phyloP scores from a whole-genome alignment of 2,888 invertebrate species.

The Euzetes globulus region DNA sequence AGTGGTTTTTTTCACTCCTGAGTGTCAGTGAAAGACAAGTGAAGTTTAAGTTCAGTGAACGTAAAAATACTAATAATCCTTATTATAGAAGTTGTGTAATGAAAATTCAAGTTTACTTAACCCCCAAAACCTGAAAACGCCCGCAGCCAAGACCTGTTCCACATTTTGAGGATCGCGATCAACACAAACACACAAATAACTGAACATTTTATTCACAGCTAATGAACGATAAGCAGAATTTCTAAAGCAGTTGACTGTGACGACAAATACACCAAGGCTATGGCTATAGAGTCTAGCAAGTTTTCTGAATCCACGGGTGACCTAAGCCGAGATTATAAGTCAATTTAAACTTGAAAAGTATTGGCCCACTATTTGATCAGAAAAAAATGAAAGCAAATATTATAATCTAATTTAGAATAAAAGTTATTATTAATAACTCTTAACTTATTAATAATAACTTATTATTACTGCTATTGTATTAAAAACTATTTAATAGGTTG shows the following conservation, averaged over 20 bases:
- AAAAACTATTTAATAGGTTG: no score
- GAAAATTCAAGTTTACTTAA: constrained; percentile 20
- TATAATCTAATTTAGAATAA: no score
- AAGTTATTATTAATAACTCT: no score
- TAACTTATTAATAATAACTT: no score
- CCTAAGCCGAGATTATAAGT: no score
- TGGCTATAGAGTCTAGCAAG: no score
- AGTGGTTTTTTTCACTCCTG: no score
- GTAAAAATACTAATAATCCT: not conserved
- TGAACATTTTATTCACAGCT: not conserved
- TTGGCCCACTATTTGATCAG: no score
- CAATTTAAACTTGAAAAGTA: no score
- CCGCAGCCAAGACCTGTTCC: constrained; percentile 20
- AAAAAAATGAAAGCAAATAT: no score
- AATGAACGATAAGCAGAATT: not conserved
- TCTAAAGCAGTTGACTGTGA: not conserved
- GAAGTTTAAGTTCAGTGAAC: constrained; percentile 25
- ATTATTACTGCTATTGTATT: no score
- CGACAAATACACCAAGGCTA: not conserved
- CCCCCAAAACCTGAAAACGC: constrained; percentile 4
- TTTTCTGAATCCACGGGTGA: no score
- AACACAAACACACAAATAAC: not conserved
- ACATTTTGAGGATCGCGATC: constrained; percentile 4
- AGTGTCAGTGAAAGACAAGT: constrained; percentile 25
- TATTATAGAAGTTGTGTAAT: constrained; percentile 3